Evolutionary conservation across 2,797 vertebrate species (phyloP).

Genomic region (Pogonophryne albipinna): DNA sequence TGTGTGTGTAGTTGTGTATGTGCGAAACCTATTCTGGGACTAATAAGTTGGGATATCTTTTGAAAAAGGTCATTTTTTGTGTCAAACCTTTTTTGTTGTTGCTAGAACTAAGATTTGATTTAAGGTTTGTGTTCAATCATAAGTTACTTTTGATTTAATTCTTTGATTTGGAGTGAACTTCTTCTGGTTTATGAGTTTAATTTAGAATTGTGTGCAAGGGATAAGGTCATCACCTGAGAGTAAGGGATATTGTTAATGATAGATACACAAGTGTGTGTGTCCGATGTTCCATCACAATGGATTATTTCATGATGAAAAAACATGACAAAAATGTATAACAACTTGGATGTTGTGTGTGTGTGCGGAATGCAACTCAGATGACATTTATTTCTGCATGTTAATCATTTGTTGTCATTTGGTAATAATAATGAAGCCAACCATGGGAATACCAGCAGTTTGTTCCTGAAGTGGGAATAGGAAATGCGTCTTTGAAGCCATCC

Average conservation of each 20-base stretch:
- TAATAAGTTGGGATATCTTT: too few relatives aligned
- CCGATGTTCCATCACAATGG: background rate
- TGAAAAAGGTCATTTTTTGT: background rate
- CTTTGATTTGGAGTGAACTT: background rate
- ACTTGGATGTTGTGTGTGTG: constrained; percentile 10
- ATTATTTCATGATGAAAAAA: background rate
- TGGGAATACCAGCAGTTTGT: constrained; percentile 36
- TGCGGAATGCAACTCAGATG: constrained; percentile 9
- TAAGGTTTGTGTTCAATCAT: background rate
- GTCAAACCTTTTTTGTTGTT: background rate
- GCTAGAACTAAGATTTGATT: background rate
- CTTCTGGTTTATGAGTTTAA: background rate
- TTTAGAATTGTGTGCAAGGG: background rate
- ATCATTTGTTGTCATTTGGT: constrained; percentile 39
- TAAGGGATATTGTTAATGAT: constrained; percentile 12
- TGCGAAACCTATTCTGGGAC: background rate
- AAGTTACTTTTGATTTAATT: background rate
- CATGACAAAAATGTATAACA: constrained; percentile 2
- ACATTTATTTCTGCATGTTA: constrained; percentile 12
- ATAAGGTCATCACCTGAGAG: background rate
- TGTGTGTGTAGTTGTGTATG: constrained; percentile 21
- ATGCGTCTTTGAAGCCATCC: constrained; percentile 40
- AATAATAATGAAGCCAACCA: constrained; percentile 27
- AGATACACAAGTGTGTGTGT: constrained; percentile 4
- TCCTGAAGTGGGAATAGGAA: constrained; percentile 22